Conservation (phyloP, 2,888 invertebrate genomes). For the Sminthurides aquaticus region DNA sequence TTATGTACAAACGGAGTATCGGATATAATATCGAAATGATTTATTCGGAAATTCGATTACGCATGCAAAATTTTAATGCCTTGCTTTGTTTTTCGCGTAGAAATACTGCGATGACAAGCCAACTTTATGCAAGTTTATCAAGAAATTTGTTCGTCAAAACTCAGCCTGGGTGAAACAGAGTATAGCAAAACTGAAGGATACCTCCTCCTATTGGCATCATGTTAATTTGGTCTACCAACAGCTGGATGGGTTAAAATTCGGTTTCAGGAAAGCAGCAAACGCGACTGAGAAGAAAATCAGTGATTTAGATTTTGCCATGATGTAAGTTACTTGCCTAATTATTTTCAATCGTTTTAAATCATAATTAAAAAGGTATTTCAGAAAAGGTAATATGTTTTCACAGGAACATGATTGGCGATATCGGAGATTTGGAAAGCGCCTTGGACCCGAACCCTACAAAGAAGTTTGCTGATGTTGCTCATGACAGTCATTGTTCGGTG, state of each 20-base stretch:
- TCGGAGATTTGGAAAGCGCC: conserved; percentile 57
- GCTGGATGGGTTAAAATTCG: conserved; percentile 67
- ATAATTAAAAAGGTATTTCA: background rate
- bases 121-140: conserved; percentile 59
- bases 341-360: background rate
- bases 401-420: conserved; percentile 67
- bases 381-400: conserved; percentile 9
- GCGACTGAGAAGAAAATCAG: conserved; percentile 56
- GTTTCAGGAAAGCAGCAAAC: conserved; percentile 63
- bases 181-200: conserved; percentile 49
- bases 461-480: conserved; percentile 33
- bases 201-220: conserved; percentile 77
- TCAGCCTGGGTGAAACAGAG: conserved; percentile 56
- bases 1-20: too few species aligned
- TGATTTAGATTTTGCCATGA: conserved; percentile 26
- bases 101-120: conserved; percentile 52
- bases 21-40: too few species aligned
- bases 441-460: conserved; percentile 30
- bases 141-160: conserved; percentile 59
- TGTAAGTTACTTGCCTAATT: conserved; percentile 25
- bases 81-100: conserved; percentile 11
- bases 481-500: conserved; percentile 58
- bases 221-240: conserved; percentile 69
- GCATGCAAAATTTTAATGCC: too few species aligned
- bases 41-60: too few species aligned